Evolutionary conservation across 1,140 invertebrate species (phyloP), one percentile per base, ranked within the genome.

Genomic region (Maniola jurtina): DNA sequence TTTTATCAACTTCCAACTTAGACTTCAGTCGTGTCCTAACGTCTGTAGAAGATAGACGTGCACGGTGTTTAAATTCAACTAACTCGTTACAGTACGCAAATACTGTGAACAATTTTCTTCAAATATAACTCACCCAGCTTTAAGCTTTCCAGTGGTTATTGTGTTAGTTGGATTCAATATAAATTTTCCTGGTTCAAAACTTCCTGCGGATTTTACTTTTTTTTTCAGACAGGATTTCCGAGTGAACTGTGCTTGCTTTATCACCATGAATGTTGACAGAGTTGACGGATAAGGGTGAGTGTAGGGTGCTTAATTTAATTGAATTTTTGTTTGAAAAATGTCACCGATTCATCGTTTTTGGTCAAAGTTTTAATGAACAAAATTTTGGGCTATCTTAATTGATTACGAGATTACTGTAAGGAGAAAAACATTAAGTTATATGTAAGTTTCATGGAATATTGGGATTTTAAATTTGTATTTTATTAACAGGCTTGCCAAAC

Each of bases 221-320:
- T 55, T 59, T 71, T 70, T 68, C 61, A 55, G 56, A 66, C 54
- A 66, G 57, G 61, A 76, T 76, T 75, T 69, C 61, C 65, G 64
- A 72, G 77, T 71, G 64, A 54, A 54, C 15, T 62, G 36, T 76
- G 66, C 67, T 70, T 55, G 13, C 33, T 11, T 34, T 63, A 56
- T 62, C 60, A 59, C 70, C 64, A 75, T 75, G 64, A 77, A 73
- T 76, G 67, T 77, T 82, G 75, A 77, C 72, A 64, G 64, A 73
- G 70, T 77, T 81, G 74, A 77, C 77, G 65, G 71, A 74, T 76
- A 68, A 72, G 62, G 82, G 82, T 84, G 80, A 84, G 82, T 83
- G 76, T 58, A 68, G 45, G 60, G 61, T 67, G 61, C 62, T 68
- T 67, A 57, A 66, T 64, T 61, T 70, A 59, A 71, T 71, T 66